Base-by-base conservation (phyloP, 2,113 vertebrate genomes). In the Montifringilla adamsi region DNA sequence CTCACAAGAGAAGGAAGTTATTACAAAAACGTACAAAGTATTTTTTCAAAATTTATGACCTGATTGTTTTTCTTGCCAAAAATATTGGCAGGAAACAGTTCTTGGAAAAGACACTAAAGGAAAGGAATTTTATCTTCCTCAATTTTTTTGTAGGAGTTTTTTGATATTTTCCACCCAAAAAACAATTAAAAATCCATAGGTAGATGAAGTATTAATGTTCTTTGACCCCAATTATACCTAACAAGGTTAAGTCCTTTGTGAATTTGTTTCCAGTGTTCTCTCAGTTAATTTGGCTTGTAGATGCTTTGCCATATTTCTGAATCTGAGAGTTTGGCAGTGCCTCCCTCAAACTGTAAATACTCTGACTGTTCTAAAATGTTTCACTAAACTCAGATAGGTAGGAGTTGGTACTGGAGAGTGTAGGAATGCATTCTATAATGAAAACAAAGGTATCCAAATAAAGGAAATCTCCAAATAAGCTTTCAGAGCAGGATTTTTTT, bases 391-490 rank as follows among this genome's bases (percentile, higher is more conserved):
- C 52, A 64, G 19, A 14, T 60, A 66, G 80, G 39, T 43, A 56
- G 13, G 22, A 91, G 3, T 7, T 84, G 18, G 24, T 82, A 53
- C 15, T 46, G 39, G 17, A 85, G 47, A 80, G 37, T 15, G 31
- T 56, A 89, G 56, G 7, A 82, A 88, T 92, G 22, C 28, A 55
- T 46, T 75, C 10, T 56, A 18, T 49, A 93, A 78, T 39, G 18
- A 85, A 90, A 87, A 55, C 22, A 89, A 89, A 80, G 39, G 5
- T 28, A 87, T 83, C 46, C 60, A 82, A 66, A 76, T 30, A 53
- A 59, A 93, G 58, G 43, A 84, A 88, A 78, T 81, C 68, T 70
- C 50, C 49, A 87, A 92, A 95, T 88, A 92, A 91, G 15, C 16
- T 72, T 31, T 58, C 33, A 93, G 72, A 96, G 33, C 6, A 73